Evolutionary conservation across 2,113 vertebrate species (phyloP), one percentile per base, ranked within the genome.

Genomic region (Etheostoma spectabile): DNA sequence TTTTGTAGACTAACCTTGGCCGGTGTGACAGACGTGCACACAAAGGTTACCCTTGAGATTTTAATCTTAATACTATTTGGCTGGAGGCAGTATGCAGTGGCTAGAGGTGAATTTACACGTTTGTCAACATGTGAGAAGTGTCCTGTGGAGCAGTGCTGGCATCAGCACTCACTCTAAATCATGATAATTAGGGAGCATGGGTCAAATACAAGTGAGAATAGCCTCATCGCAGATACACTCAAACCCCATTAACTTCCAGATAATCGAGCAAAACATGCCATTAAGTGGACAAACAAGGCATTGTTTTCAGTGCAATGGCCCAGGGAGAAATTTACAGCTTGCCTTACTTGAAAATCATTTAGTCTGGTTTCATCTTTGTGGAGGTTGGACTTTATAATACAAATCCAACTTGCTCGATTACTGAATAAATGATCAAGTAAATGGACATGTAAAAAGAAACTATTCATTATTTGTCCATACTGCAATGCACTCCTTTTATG

Each of bases 281-380:
- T 88, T 90, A 88, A 42, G 67, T 90, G 74, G 76, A 86, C 74
- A 90, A 89, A 91, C 83, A 85, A 80, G 77, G 22, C 80, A 79
- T 84, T 81, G 75, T 33, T 48, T 52, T 66, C 3, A 75, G 77
- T 64, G 33, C 79, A 80, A 88, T 77, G 77, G 65, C 74, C 64
- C 81, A 77, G 27, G 13, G 22, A 84, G 62, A 73, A 71, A 77
- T 63, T 79, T 86, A 74, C 45, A 83, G 56, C 21, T 52, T 27
- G 1, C 38, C 16, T 74, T 46, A 64, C 35, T 56, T 59, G 42
- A 61, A 84, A 27, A 82, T 71, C 66, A 65, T 79, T 82, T 48
- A 52, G 35, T 71, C 13, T 59, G 24, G 53, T 71, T 75, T 66
- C 22, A 72, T 64, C 33, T 69, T 42, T 61, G 19, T 38, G 27